Conservation (phyloP, 2,888 invertebrate species). For the Thecocarcelia acutangulata region DNA sequence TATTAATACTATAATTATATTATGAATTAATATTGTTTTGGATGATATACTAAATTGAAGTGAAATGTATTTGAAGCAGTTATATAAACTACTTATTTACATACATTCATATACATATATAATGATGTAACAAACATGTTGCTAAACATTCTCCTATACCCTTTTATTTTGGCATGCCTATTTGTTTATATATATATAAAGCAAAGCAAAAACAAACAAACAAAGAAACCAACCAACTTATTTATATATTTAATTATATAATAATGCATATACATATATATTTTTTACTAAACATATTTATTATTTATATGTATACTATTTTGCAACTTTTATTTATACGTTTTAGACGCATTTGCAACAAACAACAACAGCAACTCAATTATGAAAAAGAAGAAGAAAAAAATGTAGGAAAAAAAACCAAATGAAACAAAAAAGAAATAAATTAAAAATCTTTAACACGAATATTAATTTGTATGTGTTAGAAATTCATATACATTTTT, state of each 20-base stretch:
- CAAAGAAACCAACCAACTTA: constrained; percentile 53
- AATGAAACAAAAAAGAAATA: constrained; percentile 6
- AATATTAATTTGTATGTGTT: constrained; percentile 23
- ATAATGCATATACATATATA: constrained; percentile 45
- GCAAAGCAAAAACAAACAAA: constrained; percentile 22
- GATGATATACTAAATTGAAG: constrained; percentile 23
- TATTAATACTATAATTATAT: constrained; percentile 35
- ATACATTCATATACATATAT: constrained; percentile 7
- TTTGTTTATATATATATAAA: constrained; percentile 60
- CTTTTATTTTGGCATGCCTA: constrained; percentile 59
- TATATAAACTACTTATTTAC: background rate
- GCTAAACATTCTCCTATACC: constrained; percentile 38
- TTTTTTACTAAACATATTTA: constrained; percentile 69
- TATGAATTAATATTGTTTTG: constrained; percentile 50
- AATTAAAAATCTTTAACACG: background rate
- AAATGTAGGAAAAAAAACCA: too few species aligned
- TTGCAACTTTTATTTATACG: constrained; percentile 60
- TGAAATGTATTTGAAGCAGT: constrained; percentile 12
- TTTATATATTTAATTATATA: constrained; percentile 36
- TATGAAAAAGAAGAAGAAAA: background rate
- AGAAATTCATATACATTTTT: constrained; percentile 15
- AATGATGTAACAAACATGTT: constrained; percentile 38
- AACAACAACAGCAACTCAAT: constrained; percentile 32
- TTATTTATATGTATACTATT: constrained; percentile 65
- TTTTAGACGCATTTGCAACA: constrained; percentile 28